A percentile compares a stretch with the other conserved stretches of the same genome.
These are phyloP conservation scores for Drosophila arizonae DNA, from an alignment of 1,140 invertebrate genomes.

Conservation along the genomic window DNA sequence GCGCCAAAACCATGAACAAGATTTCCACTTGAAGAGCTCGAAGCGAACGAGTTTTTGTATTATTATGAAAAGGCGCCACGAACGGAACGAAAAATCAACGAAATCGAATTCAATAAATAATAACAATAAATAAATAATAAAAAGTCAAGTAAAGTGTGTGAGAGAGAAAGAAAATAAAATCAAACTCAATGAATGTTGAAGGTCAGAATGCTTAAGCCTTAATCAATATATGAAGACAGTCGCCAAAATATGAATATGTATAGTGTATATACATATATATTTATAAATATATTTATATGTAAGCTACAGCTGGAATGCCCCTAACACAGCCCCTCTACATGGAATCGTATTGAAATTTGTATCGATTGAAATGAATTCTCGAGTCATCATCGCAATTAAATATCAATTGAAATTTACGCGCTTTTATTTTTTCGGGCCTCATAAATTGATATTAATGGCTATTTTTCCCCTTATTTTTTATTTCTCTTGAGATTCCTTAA, in stretches of 20 bases:
- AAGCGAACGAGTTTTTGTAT: conserved; percentile 26
- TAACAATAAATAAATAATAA: conserved; percentile 67
- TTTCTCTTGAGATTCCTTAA: conserved; percentile 42
- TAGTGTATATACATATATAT: not conserved
- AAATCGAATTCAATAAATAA: conserved; percentile 66
- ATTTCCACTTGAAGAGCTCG: conserved; percentile 14
- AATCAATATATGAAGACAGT: conserved; percentile 62
- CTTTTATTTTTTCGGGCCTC: conserved; percentile 22
- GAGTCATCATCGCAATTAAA: conserved; percentile 70
- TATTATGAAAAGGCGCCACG: conserved; percentile 15
- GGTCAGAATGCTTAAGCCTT: conserved; percentile 77
- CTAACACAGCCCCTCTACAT: not conserved
- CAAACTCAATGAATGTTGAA: conserved; percentile 77
- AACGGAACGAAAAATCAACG: conserved; percentile 40
- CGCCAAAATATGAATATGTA: conserved; percentile 17
- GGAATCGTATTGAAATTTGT: conserved; percentile 50
- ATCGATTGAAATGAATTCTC: conserved; percentile 75
- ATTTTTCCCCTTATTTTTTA: not conserved
- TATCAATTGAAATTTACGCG: conserved; percentile 69
- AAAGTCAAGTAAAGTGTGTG: conserved; percentile 19
- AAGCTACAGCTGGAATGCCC: not conserved
- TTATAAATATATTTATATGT: not conserved
- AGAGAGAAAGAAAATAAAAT: conserved; percentile 6
- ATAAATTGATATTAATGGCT: conserved; percentile 56
- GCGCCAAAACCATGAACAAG: conserved; percentile 9